Base-by-base conservation (phyloP, 2,113 vertebrate species). In the Nycticorax nycticorax region DNA sequence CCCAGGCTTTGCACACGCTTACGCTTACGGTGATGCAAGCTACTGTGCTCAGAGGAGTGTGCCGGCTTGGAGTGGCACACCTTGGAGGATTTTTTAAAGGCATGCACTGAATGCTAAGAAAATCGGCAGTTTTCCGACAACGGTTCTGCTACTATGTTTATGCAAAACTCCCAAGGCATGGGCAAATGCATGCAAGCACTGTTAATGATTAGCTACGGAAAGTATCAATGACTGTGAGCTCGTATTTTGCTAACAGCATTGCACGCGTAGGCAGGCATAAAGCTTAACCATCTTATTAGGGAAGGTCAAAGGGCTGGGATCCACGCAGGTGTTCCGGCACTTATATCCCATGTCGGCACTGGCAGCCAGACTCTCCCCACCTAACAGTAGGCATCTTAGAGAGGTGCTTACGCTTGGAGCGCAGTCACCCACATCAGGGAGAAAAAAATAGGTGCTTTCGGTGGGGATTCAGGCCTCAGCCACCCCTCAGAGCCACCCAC, bases 141-240 rank as follows among this genome's bases (percentile, higher is more conserved):
- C 48, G 48, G 60, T 67, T 95, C 69, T 76, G 39, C 57, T 93
- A 73, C 79, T 50, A 50, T 1, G 18, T 88, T 95, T 83, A 96
- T 94, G 92, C 57, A 93, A 96, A 96, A 69, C 24, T 94, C 71
- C 50, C 15, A 41, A 88, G 93, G 66, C 79, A 66, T 2, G 28
- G 63, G 59, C 32, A 92, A 85, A 85, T 37, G 69, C 77, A 37
- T 59, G 85, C 77, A 66, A 62, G 87, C 45, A 33, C 39, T 41
- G 47, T 32, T 88, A 85, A 94, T 50, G 74, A 64, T 85, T 78
- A 92, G 69, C 63, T 76, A 32, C 77, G 66, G 67, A 53, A 92
- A 67, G 53, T 50, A 90, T 79, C 2, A 0, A 14, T 53, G 81
- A 28, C 35, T 43, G 45, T 16, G 55, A 79, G 50, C 62, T 59